These are phyloP conservation scores for Stigmatopora argus DNA, from an alignment of 2,113 vertebrate species.

Conservation along the genomic window DNA sequence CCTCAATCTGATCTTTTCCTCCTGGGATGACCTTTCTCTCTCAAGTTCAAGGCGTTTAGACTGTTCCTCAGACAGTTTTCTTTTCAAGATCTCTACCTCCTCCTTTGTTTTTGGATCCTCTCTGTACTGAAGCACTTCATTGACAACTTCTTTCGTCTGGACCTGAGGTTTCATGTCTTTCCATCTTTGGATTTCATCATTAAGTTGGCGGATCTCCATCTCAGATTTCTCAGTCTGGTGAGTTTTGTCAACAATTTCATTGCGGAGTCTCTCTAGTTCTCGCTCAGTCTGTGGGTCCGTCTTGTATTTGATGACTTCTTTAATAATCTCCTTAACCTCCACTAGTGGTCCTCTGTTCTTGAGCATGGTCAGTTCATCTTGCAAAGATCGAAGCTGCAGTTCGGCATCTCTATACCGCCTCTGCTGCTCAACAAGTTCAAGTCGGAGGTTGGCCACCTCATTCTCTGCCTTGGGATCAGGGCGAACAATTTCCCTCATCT, in stretches of 20 bases:
- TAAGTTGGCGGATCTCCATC: slow-evolving; percentile 87
- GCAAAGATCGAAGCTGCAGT: slow-evolving; percentile 77
- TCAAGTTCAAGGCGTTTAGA: slow-evolving; percentile 86
- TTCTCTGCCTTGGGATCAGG: slow-evolving; percentile 92
- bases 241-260: slow-evolving; percentile 89
- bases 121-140: slow-evolving; percentile 87
- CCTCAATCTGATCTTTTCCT: slow-evolving; percentile 80
- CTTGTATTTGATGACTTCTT: slow-evolving; percentile 95
- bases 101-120: slow-evolving; percentile 91
- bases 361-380: slow-evolving; percentile 77
- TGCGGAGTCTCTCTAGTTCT: slow-evolving; percentile 85
- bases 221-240: slow-evolving; percentile 83
- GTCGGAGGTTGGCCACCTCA: slow-evolving; percentile 87
- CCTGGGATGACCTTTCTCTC: slow-evolving; percentile 71
- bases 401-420: slow-evolving; percentile 79
- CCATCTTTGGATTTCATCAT: slow-evolving; percentile 86
- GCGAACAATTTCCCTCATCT: slow-evolving; percentile 88
- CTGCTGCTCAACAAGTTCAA: slow-evolving; percentile 89
- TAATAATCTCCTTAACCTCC: slow-evolving; percentile 87
- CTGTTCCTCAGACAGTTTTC: slow-evolving; percentile 83
- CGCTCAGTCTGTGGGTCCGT: slow-evolving; percentile 85
- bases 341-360: slow-evolving; percentile 82
- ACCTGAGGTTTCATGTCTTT: slow-evolving; percentile 88
- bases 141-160: slow-evolving; percentile 87
- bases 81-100: slow-evolving; percentile 82